phyloP scores from a whole-genome alignment of 2,797 vertebrate genomes.

The Darevskia mixta region DNA sequence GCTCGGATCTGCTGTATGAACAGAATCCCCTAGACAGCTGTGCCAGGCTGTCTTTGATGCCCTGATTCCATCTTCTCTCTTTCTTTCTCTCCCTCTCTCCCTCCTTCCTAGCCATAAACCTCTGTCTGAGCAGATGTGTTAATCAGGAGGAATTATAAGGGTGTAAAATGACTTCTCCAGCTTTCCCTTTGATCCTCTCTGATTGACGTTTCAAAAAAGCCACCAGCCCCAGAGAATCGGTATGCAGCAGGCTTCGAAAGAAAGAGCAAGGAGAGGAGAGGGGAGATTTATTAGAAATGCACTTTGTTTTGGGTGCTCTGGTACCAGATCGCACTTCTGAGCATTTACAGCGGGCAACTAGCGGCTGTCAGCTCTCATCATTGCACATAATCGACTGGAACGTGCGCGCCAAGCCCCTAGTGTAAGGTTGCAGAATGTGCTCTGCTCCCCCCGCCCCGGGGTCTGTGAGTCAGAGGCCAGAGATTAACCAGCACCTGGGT shows the following conservation, averaged over 20 bases:
- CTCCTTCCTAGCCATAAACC: not conserved
- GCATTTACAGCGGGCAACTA: conserved; percentile 34
- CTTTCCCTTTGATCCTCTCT: conserved; percentile 44
- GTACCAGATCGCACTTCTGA: conserved; percentile 40
- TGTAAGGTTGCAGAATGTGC: not conserved
- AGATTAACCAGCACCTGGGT: conserved; percentile 10
- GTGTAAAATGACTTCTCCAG: conserved; percentile 38
- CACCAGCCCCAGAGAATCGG: conserved; percentile 21
- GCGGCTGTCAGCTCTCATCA: conserved; percentile 30
- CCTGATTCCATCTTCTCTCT: conserved; percentile 19
- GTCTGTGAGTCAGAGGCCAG: conserved; percentile 6
- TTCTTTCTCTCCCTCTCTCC: not conserved
- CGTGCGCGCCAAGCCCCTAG: conserved; percentile 6
- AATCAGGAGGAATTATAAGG: conserved; percentile 41
- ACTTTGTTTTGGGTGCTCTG: conserved; percentile 41
- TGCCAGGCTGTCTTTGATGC: conserved; percentile 27
- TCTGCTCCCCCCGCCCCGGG: not conserved
- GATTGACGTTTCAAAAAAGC: conserved; percentile 40
- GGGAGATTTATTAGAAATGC: conserved; percentile 22
- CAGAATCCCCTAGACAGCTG: conserved; percentile 24
- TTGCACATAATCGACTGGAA: conserved; percentile 32
- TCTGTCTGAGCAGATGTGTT: conserved; percentile 41
- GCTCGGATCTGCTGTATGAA: conserved; percentile 7
- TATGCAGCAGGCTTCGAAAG: conserved; percentile 8
- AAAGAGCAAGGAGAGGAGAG: not conserved